Percentiles rank a stretch among this genome's conserved stretches.
phyloP scores from a whole-genome alignment of 2,113 vertebrate genomes.

The Cyanoderma ruficeps region DNA sequence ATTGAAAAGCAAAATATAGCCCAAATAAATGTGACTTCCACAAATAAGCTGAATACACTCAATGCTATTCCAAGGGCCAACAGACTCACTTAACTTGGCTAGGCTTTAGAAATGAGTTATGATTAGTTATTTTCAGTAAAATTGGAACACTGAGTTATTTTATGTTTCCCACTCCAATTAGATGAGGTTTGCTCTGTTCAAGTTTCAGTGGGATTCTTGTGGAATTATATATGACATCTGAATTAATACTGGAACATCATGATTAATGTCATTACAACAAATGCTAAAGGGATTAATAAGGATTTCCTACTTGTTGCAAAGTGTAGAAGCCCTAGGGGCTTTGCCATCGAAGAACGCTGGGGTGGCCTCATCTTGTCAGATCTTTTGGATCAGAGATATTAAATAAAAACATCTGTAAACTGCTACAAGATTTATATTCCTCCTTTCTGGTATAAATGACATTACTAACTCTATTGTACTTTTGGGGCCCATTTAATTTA shows the following conservation, averaged over 20 bases:
- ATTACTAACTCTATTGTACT: slow-evolving; percentile 56
- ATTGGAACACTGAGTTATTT: neutral
- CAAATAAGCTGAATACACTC: neutral
- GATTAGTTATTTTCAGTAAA: slow-evolving; percentile 1
- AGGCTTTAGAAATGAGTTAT: neutral
- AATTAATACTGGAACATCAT: slow-evolving; percentile 62
- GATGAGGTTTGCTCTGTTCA: neutral
- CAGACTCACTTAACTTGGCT: neutral
- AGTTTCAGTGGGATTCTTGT: slow-evolving; percentile 46
- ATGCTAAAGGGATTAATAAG: slow-evolving; percentile 69
- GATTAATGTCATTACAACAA: slow-evolving; percentile 68
- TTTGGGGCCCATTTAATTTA: slow-evolving; percentile 66
- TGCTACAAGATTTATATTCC: slow-evolving; percentile 62
- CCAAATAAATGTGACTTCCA: neutral
- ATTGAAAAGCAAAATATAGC: neutral
- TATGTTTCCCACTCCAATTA: slow-evolving; percentile 15
- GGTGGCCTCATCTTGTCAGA: slow-evolving; percentile 64
- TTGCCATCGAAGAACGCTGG: slow-evolving; percentile 7
- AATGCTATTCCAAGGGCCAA: neutral
- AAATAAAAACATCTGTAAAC: slow-evolving; percentile 73
- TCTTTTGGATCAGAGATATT: slow-evolving; percentile 66
- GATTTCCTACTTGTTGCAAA: slow-evolving; percentile 65
- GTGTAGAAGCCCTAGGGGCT: neutral
- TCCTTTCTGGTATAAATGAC: slow-evolving; percentile 58
- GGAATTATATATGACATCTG: slow-evolving; percentile 37